Evolutionary conservation across 2,888 invertebrate genomes (phyloP).

Genomic region (Xestia sexstrigata): DNA sequence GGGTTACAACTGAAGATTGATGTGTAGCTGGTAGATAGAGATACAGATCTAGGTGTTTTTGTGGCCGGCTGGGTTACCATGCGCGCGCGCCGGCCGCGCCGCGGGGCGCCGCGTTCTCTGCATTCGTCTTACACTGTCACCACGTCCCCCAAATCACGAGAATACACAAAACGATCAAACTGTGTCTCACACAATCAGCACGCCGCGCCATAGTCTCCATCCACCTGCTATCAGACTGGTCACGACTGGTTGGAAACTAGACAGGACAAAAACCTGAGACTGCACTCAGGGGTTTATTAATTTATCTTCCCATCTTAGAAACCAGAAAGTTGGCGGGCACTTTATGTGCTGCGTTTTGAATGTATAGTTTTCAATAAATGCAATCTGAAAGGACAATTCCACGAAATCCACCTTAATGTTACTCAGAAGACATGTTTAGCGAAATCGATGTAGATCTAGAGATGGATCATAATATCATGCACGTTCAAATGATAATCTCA

Average conservation of each 20-base stretch:
- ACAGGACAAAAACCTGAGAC: neutral
- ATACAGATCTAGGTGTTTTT: slow-evolving; percentile 80
- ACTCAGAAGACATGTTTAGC: too few relatives aligned
- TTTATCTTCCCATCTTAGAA: neutral
- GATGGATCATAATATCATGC: neutral
- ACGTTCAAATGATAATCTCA: neutral
- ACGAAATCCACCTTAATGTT: neutral
- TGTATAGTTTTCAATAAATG: neutral
- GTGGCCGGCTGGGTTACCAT: slow-evolving; percentile 64
- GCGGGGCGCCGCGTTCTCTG: slow-evolving; percentile 70
- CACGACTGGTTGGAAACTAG: neutral
- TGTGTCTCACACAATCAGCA: neutral
- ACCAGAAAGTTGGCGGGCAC: neutral
- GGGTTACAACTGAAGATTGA: slow-evolving; percentile 76
- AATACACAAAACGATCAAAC: slow-evolving; percentile 38
- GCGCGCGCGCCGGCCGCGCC: slow-evolving; percentile 69
- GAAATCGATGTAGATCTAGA: neutral
- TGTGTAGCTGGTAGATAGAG: slow-evolving; percentile 79
- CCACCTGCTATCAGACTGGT: slow-evolving; percentile 2
- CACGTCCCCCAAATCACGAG: slow-evolving; percentile 71
- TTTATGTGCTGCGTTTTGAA: neutral
- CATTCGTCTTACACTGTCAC: slow-evolving; percentile 83
- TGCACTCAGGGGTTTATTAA: neutral
- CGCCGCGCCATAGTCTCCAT: neutral
- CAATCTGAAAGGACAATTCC: neutral